phyloP scores from a whole-genome alignment of 2,888 invertebrate species.

The Candidula unifasciata region DNA sequence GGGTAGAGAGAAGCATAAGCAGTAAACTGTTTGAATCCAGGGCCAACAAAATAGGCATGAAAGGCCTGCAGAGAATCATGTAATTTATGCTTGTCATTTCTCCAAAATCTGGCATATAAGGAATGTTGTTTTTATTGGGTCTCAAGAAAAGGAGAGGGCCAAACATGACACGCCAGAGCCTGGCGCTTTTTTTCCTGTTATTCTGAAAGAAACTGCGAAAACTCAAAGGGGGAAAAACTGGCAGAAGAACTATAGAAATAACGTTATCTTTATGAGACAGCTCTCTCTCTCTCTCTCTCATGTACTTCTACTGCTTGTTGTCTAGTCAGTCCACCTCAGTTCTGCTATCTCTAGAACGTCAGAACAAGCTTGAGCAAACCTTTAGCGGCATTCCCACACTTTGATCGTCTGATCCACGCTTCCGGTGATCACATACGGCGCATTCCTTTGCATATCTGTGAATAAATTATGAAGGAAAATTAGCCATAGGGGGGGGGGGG shows the following conservation, averaged over 20 bases:
- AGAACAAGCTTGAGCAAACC: not conserved
- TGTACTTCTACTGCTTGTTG: not conserved
- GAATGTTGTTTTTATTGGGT: constrained; percentile 38
- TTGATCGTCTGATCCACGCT: constrained; percentile 99
- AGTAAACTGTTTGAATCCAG: not conserved
- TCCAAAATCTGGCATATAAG: constrained; percentile 11
- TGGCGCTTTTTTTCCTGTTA: not conserved
- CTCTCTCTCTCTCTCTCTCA: not conserved
- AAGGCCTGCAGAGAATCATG: not conserved
- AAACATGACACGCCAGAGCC: not conserved
- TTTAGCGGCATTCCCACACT: constrained; percentile 99
- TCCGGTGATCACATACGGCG: constrained; percentile 98
- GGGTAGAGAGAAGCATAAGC: not conserved
- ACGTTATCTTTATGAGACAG: constrained; percentile 25
- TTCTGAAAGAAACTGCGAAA: not conserved
- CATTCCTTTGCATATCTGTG: constrained; percentile 98
- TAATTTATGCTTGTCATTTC: too few species aligned
- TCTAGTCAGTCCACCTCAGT: constrained; percentile 1
- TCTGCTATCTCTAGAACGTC: not conserved
- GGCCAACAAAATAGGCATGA: not conserved
- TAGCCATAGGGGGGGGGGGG: too few species aligned
- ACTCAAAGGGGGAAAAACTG: constrained; percentile 14
- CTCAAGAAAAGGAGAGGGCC: not conserved
- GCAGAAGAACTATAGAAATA: constrained; percentile 25
- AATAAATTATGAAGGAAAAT: constrained; percentile 64